phyloP scores from a whole-genome alignment of 2,888 invertebrate genomes.

The Leucophenga montana region DNA sequence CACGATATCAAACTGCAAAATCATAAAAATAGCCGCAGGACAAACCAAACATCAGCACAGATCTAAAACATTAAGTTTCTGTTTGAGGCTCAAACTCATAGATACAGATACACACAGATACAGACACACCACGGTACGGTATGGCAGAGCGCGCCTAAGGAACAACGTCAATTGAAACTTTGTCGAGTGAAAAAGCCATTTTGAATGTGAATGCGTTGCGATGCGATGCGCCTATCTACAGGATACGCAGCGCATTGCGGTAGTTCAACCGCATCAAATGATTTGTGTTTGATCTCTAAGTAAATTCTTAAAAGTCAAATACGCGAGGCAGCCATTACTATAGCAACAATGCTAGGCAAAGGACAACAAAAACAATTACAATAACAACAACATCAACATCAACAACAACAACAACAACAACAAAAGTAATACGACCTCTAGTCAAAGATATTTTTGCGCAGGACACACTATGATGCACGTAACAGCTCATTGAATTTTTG shows the following conservation, averaged over 20 bases:
- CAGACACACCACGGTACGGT: too few species aligned
- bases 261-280: conserved; percentile 32
- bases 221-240: conserved; percentile 29
- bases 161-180: too few species aligned
- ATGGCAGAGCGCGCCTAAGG: too few species aligned
- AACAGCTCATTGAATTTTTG: conserved; percentile 40
- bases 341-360: neutral
- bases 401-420: neutral
- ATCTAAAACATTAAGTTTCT: too few species aligned
- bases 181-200: too few species aligned
- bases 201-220: conserved; percentile 37
- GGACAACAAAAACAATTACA: neutral
- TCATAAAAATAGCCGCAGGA: too few species aligned
- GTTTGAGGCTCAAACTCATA: too few species aligned
- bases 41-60: too few species aligned
- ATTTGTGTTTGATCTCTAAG: conserved; percentile 46
- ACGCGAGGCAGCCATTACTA: conserved; percentile 8
- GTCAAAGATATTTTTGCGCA: neutral
- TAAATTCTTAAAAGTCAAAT: conserved; percentile 21
- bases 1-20: too few species aligned
- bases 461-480: conserved; percentile 3
- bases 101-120: too few species aligned
- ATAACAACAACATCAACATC: neutral
- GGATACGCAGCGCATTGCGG: too few species aligned
- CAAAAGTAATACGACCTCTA: neutral